phyloP scores from a whole-genome alignment of 2,113 vertebrate genomes.

The Syngnathus typhle region DNA sequence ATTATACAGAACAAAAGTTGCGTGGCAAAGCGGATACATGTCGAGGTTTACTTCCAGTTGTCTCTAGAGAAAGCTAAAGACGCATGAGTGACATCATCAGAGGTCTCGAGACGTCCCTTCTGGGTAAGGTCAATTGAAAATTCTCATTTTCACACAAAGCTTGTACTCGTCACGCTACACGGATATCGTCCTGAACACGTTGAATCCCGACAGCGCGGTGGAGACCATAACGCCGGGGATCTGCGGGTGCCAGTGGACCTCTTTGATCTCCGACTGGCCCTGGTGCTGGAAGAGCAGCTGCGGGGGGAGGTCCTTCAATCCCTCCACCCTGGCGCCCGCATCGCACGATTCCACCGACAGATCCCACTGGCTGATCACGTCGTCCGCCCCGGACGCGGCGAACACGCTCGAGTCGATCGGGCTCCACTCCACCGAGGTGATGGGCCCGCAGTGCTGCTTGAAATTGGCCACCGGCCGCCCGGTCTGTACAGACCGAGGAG shows the following conservation, averaged over 20 bases:
- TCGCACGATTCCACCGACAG: conserved; percentile 81
- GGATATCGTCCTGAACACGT: conserved; percentile 85
- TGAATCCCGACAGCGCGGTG: conserved; percentile 83
- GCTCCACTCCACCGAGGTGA: conserved; percentile 88
- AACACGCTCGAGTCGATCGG: conserved; percentile 83
- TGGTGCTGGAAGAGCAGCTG: conserved; percentile 89
- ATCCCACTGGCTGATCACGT: conserved; percentile 88
- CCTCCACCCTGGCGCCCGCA: conserved; percentile 60
- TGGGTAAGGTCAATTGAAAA: not conserved
- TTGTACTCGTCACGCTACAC: conserved; percentile 48
- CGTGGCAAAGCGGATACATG: not conserved
- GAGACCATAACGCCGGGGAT: conserved; percentile 77
- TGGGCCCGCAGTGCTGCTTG: conserved; percentile 84
- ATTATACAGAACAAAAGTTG: conserved; percentile 18
- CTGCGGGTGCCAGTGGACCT: conserved; percentile 88
- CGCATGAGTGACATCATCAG: too few relatives aligned
- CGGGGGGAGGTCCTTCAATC: conserved; percentile 74
- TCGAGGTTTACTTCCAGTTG: not conserved
- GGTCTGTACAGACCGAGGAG: conserved; percentile 53
- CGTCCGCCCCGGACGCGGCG: conserved; percentile 78
- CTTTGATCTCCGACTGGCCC: conserved; percentile 85
- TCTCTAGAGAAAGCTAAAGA: too few relatives aligned
- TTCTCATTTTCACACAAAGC: not conserved
- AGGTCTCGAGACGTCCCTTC: not conserved
- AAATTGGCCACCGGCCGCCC: conserved; percentile 80